phyloP scores from a whole-genome alignment of 2,888 invertebrate genomes.

The Cosmia trapezina region DNA sequence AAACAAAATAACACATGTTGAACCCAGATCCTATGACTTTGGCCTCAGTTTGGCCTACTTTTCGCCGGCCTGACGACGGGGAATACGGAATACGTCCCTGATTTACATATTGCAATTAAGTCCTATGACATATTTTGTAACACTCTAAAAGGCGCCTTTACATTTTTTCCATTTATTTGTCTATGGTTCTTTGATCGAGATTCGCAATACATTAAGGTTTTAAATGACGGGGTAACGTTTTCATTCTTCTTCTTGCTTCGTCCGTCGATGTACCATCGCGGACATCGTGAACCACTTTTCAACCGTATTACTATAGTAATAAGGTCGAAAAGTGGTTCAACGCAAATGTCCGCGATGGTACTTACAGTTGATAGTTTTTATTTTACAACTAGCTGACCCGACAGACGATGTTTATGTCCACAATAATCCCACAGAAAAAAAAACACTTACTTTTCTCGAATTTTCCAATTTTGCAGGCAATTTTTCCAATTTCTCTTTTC shows the following conservation, averaged over 20 bases:
- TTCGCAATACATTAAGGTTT: background rate
- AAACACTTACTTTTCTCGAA: too few relatives aligned
- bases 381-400: background rate
- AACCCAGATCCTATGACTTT: conserved; percentile 53
- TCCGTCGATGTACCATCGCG: too few relatives aligned
- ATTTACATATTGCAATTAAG: conserved; percentile 66
- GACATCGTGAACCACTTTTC: too few relatives aligned
- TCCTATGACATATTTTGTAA: conserved; percentile 34
- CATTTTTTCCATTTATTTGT: background rate
- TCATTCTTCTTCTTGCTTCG: background rate
- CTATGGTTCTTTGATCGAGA: background rate
- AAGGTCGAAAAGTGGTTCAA: too few relatives aligned
- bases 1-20: conserved; percentile 65
- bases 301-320: too few relatives aligned
- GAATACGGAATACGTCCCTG: conserved; percentile 37
- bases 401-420: too few relatives aligned
- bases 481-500: too few relatives aligned
- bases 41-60: conserved; percentile 65
- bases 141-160: background rate
- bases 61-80: conserved; percentile 35
- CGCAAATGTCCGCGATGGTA: too few relatives aligned
- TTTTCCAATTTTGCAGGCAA: too few relatives aligned
- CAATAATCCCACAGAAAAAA: too few relatives aligned
- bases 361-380: too few relatives aligned
- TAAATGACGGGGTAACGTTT: background rate